These are phyloP conservation scores for Phylloscopus collybita DNA, from an alignment of 2,797 vertebrate species.

Conservation along the genomic window DNA sequence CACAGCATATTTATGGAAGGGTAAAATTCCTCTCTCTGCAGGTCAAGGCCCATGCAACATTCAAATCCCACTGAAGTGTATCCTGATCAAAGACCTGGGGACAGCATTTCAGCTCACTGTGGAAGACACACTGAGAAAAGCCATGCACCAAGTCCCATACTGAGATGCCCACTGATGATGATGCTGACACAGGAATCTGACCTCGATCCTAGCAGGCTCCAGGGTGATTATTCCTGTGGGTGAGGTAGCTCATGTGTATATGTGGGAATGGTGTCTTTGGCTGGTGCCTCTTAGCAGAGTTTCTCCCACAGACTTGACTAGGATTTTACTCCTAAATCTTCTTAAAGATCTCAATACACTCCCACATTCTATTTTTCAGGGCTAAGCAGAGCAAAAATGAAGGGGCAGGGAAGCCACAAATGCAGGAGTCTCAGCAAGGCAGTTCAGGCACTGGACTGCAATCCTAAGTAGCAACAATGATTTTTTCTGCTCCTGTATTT, in stretches of 20 bases:
- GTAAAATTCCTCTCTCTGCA: constrained; percentile 18
- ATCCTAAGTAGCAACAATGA: not conserved
- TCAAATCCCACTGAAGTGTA: constrained; percentile 20
- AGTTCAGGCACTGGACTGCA: not conserved
- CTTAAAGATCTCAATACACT: not conserved
- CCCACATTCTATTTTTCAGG: not conserved
- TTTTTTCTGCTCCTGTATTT: not conserved
- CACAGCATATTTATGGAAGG: constrained; percentile 19
- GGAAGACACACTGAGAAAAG: not conserved
- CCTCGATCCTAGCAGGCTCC: not conserved
- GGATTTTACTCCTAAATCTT: constrained; percentile 33
- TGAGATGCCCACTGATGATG: not conserved
- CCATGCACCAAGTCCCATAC: not conserved
- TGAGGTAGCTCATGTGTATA: not conserved
- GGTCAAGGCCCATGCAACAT: not conserved
- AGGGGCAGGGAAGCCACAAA: not conserved
- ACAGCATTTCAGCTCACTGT: not conserved
- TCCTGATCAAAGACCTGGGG: constrained; percentile 20
- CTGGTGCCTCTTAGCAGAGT: not conserved
- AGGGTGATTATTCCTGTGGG: not conserved
- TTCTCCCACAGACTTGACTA: constrained; percentile 12
- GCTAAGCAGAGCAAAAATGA: not conserved
- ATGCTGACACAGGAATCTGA: not conserved
- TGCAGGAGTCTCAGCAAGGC: not conserved
- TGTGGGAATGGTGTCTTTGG: not conserved